Percentiles rank a stretch among this genome's conserved stretches.
Conservation (phyloP, 2,797 vertebrate species). For the Peromyscus aztecus region DNA sequence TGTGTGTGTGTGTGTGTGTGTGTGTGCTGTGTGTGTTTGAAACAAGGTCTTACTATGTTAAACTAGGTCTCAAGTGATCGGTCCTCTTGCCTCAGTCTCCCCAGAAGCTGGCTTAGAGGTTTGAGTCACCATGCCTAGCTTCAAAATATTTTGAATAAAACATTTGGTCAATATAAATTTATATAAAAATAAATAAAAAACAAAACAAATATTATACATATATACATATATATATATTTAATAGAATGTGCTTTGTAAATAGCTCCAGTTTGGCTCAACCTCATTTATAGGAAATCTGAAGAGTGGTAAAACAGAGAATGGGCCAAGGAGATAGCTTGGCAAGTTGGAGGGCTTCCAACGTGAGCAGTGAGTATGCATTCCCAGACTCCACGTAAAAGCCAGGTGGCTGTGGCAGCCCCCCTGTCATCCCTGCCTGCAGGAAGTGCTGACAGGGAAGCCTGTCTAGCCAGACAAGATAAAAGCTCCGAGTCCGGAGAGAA, state of each 20-base stretch:
- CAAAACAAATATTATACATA: background rate
- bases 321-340: background rate
- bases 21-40: background rate
- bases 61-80: background rate
- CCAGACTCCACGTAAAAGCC: background rate
- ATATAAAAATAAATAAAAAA: conserved; percentile 21
- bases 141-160: conserved; percentile 11
- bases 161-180: conserved; percentile 29
- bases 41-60: background rate
- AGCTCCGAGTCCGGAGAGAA: background rate
- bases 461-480: background rate
- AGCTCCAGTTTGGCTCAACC: background rate
- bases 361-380: background rate
- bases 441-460: background rate
- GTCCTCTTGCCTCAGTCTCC: background rate
- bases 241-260: background rate
- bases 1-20: background rate
- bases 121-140: background rate
- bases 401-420: background rate
- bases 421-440: background rate
- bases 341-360: background rate
- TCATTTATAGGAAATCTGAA: background rate
- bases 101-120: background rate
- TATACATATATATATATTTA: background rate
- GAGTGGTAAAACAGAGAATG: background rate